These are phyloP conservation scores for Pogonomyrmex californicus DNA, from an alignment of 1,140 invertebrate genomes.

Conservation along the genomic window DNA sequence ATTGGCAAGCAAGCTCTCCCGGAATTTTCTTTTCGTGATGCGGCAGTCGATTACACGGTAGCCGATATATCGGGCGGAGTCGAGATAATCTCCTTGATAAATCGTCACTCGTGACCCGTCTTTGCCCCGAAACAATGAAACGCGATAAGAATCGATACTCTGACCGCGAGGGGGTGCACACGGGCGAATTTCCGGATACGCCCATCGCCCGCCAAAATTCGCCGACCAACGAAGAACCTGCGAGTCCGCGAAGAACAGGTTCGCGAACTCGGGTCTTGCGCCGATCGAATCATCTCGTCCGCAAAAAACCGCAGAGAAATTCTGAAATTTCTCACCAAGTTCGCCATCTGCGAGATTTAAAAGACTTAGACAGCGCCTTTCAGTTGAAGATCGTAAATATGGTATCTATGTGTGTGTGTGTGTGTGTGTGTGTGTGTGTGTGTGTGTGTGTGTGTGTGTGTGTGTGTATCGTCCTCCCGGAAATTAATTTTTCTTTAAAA, in stretches of 20 bases:
- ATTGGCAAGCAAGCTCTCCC: neutral
- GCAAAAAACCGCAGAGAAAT: neutral
- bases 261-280: conserved; percentile 5
- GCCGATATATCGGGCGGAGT: conserved; percentile 20
- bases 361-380: neutral
- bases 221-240: neutral
- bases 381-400: neutral
- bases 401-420: neutral
- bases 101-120: conserved; percentile 29
- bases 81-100: conserved; percentile 46
- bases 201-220: conserved; percentile 24
- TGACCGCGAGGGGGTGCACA: neutral
- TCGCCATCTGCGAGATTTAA: neutral
- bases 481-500: neutral
- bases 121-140: conserved; percentile 38
- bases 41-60: conserved; percentile 37
- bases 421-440: too few relatives aligned
- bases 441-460: too few relatives aligned
- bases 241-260: conserved; percentile 18
- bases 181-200: conserved; percentile 35
- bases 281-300: neutral
- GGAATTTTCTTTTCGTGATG: conserved; percentile 25
- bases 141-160: conserved; percentile 41
- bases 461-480: neutral
- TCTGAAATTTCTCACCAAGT: neutral